Evolutionary conservation across 2,888 invertebrate species (phyloP).

Genomic region (Drosophila rellima): DNA sequence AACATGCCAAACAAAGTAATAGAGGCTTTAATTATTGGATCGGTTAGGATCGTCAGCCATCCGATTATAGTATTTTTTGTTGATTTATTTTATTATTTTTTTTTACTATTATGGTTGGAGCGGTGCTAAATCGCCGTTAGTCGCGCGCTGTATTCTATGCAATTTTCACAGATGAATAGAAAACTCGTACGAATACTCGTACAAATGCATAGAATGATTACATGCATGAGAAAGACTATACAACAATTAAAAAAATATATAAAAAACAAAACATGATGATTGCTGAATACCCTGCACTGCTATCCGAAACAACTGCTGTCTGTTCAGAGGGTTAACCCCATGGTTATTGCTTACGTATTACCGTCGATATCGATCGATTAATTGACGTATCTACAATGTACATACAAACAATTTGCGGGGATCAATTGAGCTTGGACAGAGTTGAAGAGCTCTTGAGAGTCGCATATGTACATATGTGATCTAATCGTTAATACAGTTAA

Average conservation of each 20-base stretch:
- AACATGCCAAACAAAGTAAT: conserved; percentile 27
- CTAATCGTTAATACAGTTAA: conserved; percentile 63
- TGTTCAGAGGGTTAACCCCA: conserved; percentile 9
- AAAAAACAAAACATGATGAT: conserved; percentile 12
- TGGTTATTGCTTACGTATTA: conserved; percentile 50
- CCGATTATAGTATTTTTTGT: not conserved
- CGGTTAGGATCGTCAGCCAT: conserved; percentile 25
- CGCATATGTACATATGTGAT: conserved; percentile 18
- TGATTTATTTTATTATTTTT: conserved; percentile 6
- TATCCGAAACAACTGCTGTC: not conserved
- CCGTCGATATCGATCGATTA: conserved; percentile 36
- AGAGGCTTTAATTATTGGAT: conserved; percentile 31
- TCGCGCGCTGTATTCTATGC: conserved; percentile 31
- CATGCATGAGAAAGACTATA: conserved; percentile 59
- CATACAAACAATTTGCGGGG: conserved; percentile 42
- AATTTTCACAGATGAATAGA: conserved; percentile 53
- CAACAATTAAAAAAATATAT: conserved; percentile 39
- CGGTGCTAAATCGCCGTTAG: conserved; percentile 28
- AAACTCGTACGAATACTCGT: conserved; percentile 22
- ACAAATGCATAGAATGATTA: conserved; percentile 41
- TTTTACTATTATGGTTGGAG: not conserved
- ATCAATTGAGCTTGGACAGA: conserved; percentile 53
- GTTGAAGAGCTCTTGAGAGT: conserved; percentile 60
- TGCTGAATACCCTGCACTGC: conserved; percentile 34
- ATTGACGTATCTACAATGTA: conserved; percentile 40